These are phyloP conservation scores for Dicentrarchus labrax DNA, from an alignment of 2,113 vertebrate species.

Conservation along the genomic window DNA sequence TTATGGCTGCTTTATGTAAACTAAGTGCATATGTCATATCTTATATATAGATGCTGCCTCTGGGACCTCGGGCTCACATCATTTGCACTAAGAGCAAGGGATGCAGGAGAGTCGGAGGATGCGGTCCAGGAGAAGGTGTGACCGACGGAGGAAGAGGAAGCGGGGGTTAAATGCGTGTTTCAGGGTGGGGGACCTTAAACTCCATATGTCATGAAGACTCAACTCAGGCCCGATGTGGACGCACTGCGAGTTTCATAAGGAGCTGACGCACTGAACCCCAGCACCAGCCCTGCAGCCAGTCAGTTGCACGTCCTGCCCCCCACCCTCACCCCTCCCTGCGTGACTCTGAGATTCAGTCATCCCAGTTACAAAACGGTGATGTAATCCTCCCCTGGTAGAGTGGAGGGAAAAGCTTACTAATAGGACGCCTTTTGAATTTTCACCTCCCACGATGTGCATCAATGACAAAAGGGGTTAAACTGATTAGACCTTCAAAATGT, in stretches of 20 bases:
- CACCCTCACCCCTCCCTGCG: conserved; percentile 11
- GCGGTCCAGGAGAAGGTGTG: conserved; percentile 22
- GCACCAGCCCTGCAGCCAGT: conserved; percentile 34
- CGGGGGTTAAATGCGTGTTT: conserved; percentile 17
- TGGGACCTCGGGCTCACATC: conserved; percentile 47
- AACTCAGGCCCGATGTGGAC: conserved; percentile 32
- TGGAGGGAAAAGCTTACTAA: conserved; percentile 73
- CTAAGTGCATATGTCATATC: background rate
- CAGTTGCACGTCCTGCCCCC: conserved; percentile 38
- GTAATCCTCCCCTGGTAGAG: conserved; percentile 82
- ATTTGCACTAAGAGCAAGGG: conserved; percentile 65
- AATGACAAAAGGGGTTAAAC: conserved; percentile 11
- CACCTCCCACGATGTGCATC: conserved; percentile 47
- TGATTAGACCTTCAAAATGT: conserved; percentile 14
- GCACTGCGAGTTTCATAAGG: conserved; percentile 18
- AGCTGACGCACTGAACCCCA: conserved; percentile 43
- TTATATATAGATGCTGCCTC: conserved; percentile 70
- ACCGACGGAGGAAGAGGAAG: background rate
- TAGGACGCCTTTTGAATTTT: conserved; percentile 48
- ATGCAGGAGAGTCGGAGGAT: conserved; percentile 38
- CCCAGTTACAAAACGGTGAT: conserved; percentile 77
- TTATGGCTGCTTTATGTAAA: background rate
- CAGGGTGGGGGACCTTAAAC: background rate
- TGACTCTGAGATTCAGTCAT: conserved; percentile 63
- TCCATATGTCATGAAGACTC: conserved; percentile 14